Conservation (phyloP, 64 coral and sea anemone species). For the Stylophora pistillata region DNA sequence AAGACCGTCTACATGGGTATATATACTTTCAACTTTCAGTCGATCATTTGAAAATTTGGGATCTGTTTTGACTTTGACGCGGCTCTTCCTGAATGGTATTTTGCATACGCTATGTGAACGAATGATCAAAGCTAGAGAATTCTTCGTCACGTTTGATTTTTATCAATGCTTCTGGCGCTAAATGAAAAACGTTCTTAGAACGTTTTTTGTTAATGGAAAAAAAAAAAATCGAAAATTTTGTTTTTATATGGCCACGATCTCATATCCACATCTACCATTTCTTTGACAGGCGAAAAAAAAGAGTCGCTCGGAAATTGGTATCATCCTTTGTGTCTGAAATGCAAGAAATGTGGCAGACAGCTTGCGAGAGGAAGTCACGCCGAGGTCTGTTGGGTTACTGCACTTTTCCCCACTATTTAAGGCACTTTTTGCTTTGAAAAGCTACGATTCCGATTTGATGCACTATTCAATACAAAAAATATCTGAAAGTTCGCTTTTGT, state of each 20-base stretch:
- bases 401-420: background rate
- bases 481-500: background rate
- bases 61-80: background rate
- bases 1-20: slow-evolving; percentile 43
- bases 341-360: slow-evolving; percentile 29
- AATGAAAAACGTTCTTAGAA: background rate
- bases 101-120: background rate
- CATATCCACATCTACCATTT: background rate
- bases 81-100: background rate
- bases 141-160: background rate
- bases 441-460: background rate
- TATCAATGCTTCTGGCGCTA: background rate
- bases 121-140: background rate
- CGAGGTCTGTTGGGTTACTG: background rate
- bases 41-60: background rate
- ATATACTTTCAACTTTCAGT: background rate
- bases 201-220: background rate
- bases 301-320: slow-evolving; percentile 34
- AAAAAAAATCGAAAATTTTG: background rate
- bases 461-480: background rate
- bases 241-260: background rate
- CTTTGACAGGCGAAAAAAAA: slow-evolving; percentile 41
- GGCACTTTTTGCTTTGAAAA: background rate
- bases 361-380: slow-evolving; percentile 16
- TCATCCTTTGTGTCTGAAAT: slow-evolving; percentile 25